Evolutionary conservation across 2,113 vertebrate species (phyloP), one percentile per base, ranked within the genome.

Genomic region (Argyrosomus japonicus): DNA sequence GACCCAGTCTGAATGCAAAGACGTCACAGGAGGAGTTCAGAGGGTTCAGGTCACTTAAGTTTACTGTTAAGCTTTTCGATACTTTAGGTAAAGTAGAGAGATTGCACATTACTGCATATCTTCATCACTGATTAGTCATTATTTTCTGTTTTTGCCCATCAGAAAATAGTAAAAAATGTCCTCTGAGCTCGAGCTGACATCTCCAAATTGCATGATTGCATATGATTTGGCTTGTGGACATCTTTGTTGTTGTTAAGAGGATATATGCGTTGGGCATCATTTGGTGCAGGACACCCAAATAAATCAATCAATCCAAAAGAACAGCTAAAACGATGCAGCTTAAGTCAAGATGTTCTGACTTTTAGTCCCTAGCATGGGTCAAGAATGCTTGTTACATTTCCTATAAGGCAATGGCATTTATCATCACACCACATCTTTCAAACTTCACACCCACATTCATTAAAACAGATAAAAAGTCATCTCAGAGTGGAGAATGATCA

Each of bases 1-100:
- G 87, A 88, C 84, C 89, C 79, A 91, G 79, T 88, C 90, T 69
- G n/a, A 75, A 53, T 40, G 17, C n/a, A 6, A 43, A 7, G 69
- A 29, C 19, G 13, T n/a, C 36, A 63, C 48, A 54, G 9, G 50
- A 6, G 21, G 32, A 73, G 56, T 53, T 58, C 19, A 58, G 36
- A 18, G 57, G 60, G 58, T 74, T 79, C 45, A 56, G n/a, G 62
- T 53, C 10, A 14, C 29, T 32, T 23, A 6, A 14, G 36, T 48
- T 74, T 3, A 36, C 27, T 43, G 32, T 29, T 4, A 73, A 61
- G n/a, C 43, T 40, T 29, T 48, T 6, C 63, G 32, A 54, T 36
- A 36, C 7, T n/a, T 11, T 4, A 60, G 54, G 9, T 0, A 7
- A 21, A 14, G 23, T 2, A 57, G 3, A 1, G 13, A 27, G 40